Percentiles rank a stretch among this genome's conserved stretches.
These are phyloP conservation scores for Lepidostoma basale DNA, from an alignment of 1,140 invertebrate genomes.

Conservation along the genomic window DNA sequence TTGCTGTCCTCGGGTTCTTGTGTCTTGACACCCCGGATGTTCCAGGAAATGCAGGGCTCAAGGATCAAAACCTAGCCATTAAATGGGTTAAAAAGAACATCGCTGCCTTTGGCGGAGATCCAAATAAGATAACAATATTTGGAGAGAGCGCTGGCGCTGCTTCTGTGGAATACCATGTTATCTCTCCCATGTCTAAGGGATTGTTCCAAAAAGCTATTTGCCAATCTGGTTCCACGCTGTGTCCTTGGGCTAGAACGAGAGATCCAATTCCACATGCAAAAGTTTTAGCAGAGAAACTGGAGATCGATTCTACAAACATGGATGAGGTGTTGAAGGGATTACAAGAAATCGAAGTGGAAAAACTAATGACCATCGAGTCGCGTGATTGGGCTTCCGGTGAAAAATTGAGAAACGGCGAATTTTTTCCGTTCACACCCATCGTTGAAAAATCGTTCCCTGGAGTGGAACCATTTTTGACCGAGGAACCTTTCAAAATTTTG, in stretches of 20 bases:
- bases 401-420: constrained; percentile 48
- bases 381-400: constrained; percentile 37
- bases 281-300: neutral
- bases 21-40: constrained; percentile 59
- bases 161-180: constrained; percentile 35
- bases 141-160: constrained; percentile 49
- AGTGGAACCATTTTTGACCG: constrained; percentile 53
- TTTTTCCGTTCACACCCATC: constrained; percentile 56
- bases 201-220: constrained; percentile 39
- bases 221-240: no score
- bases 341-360: constrained; percentile 49
- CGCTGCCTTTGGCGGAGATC: constrained; percentile 55
- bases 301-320: constrained; percentile 31
- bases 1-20: constrained; percentile 61
- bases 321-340: constrained; percentile 49
- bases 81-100: constrained; percentile 63
- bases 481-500: constrained; percentile 51
- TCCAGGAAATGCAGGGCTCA: constrained; percentile 44
- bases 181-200: constrained; percentile 33
- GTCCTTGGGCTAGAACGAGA: no score
- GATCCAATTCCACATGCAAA: neutral
- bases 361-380: constrained; percentile 50
- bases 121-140: constrained; percentile 52
- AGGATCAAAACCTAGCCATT: constrained; percentile 45
- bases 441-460: constrained; percentile 51